These are phyloP conservation scores for Phytoseiulus persimilis DNA, from an alignment of 2,888 invertebrate genomes.

Conservation along the genomic window DNA sequence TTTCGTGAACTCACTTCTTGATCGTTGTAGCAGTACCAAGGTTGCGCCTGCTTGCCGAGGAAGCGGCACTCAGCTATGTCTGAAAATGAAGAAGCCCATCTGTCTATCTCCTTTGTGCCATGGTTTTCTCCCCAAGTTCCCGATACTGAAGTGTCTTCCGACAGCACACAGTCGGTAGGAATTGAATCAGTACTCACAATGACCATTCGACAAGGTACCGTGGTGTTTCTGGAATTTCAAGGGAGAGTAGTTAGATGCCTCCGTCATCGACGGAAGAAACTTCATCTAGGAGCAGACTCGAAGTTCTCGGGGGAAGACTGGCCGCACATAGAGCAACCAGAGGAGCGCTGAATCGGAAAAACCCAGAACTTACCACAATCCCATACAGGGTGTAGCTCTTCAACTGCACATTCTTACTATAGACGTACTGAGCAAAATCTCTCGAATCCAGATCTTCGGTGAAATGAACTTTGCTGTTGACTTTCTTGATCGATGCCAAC, in stretches of 20 bases:
- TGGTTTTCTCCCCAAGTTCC: too few species aligned
- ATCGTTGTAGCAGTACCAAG: slow-evolving; percentile 18
- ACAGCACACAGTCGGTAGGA: too few species aligned
- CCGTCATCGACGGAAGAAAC: too few species aligned
- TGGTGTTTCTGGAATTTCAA: slow-evolving; percentile 13
- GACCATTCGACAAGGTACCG: slow-evolving; percentile 20
- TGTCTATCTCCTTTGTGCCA: too few species aligned
- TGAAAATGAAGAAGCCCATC: background rate
- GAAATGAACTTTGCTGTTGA: slow-evolving; percentile 10
- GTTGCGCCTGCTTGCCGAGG: background rate
- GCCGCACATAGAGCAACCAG: background rate
- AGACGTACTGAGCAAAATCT: slow-evolving; percentile 29
- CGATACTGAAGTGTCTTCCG: too few species aligned
- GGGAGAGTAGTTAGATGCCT: background rate
- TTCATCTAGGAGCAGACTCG: too few species aligned
- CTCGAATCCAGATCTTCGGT: slow-evolving; percentile 8
- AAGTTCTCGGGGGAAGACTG: too few species aligned
- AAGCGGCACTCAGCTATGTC: slow-evolving; percentile 27
- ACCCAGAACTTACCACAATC: slow-evolving; percentile 9
- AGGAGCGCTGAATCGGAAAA: background rate
- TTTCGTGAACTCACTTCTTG: background rate
- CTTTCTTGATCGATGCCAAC: slow-evolving; percentile 1
- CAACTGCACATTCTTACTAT: slow-evolving; percentile 13
- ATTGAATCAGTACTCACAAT: background rate
- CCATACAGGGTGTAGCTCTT: slow-evolving; percentile 29